phyloP scores from a whole-genome alignment of 64 coral and sea anemone species.

The Montipora capricornis region DNA sequence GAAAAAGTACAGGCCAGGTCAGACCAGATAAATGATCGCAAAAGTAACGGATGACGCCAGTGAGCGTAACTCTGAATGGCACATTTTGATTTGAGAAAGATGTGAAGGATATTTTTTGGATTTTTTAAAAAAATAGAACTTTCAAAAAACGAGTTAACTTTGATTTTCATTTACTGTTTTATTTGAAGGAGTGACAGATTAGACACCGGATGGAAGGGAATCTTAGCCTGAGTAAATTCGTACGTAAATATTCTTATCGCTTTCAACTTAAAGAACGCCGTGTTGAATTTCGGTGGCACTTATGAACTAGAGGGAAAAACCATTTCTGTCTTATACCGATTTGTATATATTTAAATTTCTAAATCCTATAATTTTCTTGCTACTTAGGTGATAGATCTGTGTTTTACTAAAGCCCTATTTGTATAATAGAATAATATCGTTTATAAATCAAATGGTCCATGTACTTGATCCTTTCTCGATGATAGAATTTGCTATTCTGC shows the following conservation, averaged over 20 bases:
- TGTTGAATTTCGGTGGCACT: slow-evolving; percentile 18
- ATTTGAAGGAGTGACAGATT: background rate
- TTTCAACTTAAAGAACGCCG: background rate
- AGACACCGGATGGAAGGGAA: slow-evolving; percentile 35
- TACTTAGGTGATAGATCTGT: background rate
- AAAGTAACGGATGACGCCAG: background rate
- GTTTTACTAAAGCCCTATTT: background rate
- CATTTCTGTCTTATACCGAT: background rate
- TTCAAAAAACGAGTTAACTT: too few species aligned
- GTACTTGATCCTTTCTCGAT: background rate
- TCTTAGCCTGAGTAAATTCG: slow-evolving; percentile 3
- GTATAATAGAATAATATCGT: background rate
- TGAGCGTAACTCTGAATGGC: too few species aligned
- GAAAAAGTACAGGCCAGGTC: background rate
- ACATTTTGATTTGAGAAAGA: too few species aligned
- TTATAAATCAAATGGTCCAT: too few species aligned
- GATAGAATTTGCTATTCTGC: background rate
- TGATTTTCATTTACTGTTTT: too few species aligned
- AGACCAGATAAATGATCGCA: background rate
- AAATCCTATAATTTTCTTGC: background rate
- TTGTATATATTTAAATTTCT: background rate
- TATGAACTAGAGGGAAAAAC: background rate
- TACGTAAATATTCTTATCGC: slow-evolving; percentile 47
- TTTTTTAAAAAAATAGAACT: too few species aligned
- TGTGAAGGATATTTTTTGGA: too few species aligned